Percentiles rank a stretch among this genome's conserved stretches.
Conservation (phyloP, 1,140 invertebrate species). For the Tetramorium simillimum region DNA sequence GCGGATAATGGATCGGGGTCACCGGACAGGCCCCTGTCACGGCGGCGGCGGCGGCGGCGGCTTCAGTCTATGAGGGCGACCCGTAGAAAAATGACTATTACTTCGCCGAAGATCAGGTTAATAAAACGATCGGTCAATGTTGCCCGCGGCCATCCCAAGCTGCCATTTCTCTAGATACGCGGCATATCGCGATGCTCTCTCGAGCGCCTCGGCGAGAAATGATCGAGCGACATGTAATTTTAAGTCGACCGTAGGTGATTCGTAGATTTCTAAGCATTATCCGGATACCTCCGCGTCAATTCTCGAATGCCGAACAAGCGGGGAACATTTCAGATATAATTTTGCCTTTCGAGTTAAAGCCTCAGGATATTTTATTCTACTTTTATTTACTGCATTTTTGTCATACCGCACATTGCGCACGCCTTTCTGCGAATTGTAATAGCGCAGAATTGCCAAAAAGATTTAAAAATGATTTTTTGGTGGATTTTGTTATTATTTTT, state of each 20-base stretch:
- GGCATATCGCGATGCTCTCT: constrained; percentile 60
- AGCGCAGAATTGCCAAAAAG: neutral
- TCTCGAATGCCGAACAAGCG: neutral
- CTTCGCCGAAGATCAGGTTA: constrained; percentile 73
- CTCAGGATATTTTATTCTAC: neutral
- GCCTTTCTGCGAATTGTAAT: neutral
- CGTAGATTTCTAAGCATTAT: neutral
- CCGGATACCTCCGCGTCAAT: constrained; percentile 1
- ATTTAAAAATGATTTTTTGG: neutral
- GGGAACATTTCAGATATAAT: neutral
- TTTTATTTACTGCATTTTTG: neutral
- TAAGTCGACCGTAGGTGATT: constrained; percentile 24
- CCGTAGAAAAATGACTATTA: constrained; percentile 71
- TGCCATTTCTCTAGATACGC: constrained; percentile 56
- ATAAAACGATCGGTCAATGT: constrained; percentile 80
- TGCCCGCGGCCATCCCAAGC: constrained; percentile 54
- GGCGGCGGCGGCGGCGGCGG: neutral
- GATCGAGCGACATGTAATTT: constrained; percentile 61
- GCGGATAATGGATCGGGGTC: constrained; percentile 78
- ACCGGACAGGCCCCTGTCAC: constrained; percentile 55
- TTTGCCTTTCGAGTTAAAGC: too few relatives aligned
- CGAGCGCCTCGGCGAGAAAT: constrained; percentile 29
- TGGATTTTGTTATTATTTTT: neutral
- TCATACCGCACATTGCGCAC: neutral
- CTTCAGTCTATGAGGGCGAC: neutral